Base-by-base conservation (phyloP, 2,797 vertebrate genomes). In the Aldrovandia affinis region DNA sequence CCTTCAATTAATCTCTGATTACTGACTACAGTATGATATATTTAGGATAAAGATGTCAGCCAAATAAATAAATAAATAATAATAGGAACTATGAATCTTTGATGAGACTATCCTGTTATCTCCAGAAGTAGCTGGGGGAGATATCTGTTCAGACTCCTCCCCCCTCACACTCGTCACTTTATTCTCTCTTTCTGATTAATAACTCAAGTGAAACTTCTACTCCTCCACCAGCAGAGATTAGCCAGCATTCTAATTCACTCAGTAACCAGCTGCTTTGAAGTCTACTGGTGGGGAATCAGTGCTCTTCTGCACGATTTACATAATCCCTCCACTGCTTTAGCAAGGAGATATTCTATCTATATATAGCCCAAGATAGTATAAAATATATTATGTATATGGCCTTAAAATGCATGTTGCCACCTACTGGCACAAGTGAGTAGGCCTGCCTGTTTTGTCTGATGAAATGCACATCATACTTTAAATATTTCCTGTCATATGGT, bases 211-310 rank as follows among this genome's bases (percentile, higher is more conserved):
- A 42, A 75, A 25, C 70, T 42, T 42, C 39, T 36, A 20, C 70
- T 75, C 15, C 70, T 75, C 70, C 36, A 42, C 36, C 70, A 44
- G 39, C 18, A 25, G 70, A 75, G 70, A 39, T 75, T 75, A 75
- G 70, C 70, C 70, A 42, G 36, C 36, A 75, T 36, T 42, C 70
- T 75, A 75, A 75, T 75, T 75, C 70, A 36, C 36, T 44, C 70
- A 42, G 36, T 75, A 75, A 36, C 70, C 36, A 42, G 36, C 70
- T 25, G 70, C 70, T 75, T 75, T 75, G 70, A 75, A 75, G 70
- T 75, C 36, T 75, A 8, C 70, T 42, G 70, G 36, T 42, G 14
- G 65, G 33, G 70, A 75, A 22, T 42, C 15, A 75, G 8, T 9
- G 39, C 28, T 75, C 36, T 36, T 75, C 70, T 22, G 70, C 70